Percentiles rank a stretch among this genome's conserved stretches.
Evolutionary conservation across 2,797 vertebrate species (phyloP).

Genomic region (Calcarius lapponicus): DNA sequence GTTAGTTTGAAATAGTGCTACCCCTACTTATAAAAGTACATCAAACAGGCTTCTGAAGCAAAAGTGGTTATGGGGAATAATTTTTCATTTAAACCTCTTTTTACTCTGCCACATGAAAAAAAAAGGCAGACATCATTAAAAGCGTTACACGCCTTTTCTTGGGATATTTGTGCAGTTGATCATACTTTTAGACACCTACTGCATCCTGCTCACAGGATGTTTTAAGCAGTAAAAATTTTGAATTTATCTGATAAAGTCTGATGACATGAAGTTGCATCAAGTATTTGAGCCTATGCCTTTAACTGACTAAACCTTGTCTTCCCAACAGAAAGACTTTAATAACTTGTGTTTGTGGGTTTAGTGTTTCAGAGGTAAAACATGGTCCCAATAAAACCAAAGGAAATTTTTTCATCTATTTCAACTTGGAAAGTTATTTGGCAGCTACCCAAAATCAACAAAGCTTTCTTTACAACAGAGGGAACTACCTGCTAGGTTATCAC

Average conservation of each 20-base stretch:
- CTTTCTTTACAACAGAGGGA: neutral
- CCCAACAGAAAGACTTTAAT: neutral
- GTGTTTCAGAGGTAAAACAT: conserved; percentile 6
- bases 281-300: neutral
- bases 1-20: neutral
- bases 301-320: neutral
- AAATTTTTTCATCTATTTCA: neutral
- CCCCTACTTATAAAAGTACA: neutral
- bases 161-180: neutral
- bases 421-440: conserved; percentile 8
- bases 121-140: neutral
- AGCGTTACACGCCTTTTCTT: neutral
- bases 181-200: neutral
- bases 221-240: neutral
- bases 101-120: neutral
- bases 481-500: neutral
- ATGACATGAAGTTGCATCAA: neutral
- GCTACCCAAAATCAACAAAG: conserved; percentile 9
- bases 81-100: neutral
- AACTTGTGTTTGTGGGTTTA: neutral
- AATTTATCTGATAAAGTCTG: neutral
- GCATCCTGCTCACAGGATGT: neutral
- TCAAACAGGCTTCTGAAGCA: neutral
- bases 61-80: neutral
- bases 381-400: neutral